Evolutionary conservation across 2,888 invertebrate genomes (phyloP), one percentile per base, ranked within the genome.

Genomic region (Ferrisia virgata): DNA sequence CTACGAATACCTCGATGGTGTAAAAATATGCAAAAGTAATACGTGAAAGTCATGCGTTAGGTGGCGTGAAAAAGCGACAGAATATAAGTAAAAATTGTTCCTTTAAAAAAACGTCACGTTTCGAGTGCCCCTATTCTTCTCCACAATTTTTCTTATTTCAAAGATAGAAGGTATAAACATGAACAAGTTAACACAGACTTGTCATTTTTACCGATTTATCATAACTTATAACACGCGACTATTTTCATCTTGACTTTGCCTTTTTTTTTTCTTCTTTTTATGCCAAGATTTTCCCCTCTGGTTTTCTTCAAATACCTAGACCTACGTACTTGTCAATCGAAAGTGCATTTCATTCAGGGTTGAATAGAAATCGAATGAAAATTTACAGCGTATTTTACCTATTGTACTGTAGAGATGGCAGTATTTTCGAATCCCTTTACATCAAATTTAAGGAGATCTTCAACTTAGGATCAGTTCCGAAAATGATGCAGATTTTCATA

Each of bases 11-110:
- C 36, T 36, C 33, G 72, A 76, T 18, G 11, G 72, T 36, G 72
- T 36, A 76, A 76, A 76, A 76, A 76, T 76, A 76, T 76, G 72
- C 72, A 76, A 76, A 76, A 76, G 36, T 76, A 76, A 69, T 76
- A 76, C 72, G 72, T 76, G 72, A 76, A 76, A 36, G 72, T 76
- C 72, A 72, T 72, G 28, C 72, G 72, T 72, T 72, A 72, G 72
- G 72, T 33, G 33, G 64, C 64, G 64, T 64, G 64, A 64, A 64
- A 64, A 64, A 64, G n/a, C 28, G 72, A 76, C 18, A 8, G 72
- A 36, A 76, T 72, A 72, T 36, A 36, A 76, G 36, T 36, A 36
- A 36, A 76, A 36, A 36, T 18, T 36, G 36, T 76, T 76, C 36
- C 18, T 76, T 76, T 4, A 36, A 76, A 76, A 76, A 76, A 33